Evolutionary conservation across 2,797 vertebrate species (phyloP).

Genomic region (Remorina albescens): DNA sequence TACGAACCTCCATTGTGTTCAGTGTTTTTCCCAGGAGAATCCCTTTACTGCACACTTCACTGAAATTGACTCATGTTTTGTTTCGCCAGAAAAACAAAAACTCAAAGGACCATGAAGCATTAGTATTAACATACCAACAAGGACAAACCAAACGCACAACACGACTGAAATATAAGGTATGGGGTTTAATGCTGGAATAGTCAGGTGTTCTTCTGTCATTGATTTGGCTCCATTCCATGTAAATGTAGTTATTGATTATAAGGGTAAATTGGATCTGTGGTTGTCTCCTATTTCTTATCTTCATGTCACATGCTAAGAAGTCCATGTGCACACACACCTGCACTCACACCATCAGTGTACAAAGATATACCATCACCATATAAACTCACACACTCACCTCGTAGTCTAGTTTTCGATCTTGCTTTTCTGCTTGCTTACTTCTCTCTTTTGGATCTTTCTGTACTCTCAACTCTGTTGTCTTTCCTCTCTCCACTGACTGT

Average conservation of each 20-base stretch:
- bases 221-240: slow-evolving; percentile 13
- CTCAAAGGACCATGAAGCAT: not conserved
- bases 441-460: slow-evolving; percentile 41
- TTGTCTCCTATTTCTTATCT: not conserved
- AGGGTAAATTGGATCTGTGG: slow-evolving; percentile 22
- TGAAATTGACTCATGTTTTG: slow-evolving; percentile 5
- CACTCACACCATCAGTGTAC: not conserved
- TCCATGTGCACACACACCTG: not conserved
- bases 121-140: slow-evolving; percentile 7
- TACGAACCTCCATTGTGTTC: slow-evolving; percentile 15
- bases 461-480: slow-evolving; percentile 65
- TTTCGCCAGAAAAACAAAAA: slow-evolving; percentile 3
- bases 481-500: slow-evolving; percentile 62
- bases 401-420: slow-evolving; percentile 6
- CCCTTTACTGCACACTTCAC: slow-evolving; percentile 14
- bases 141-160: not conserved
- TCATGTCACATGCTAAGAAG: slow-evolving; percentile 9
- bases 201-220: slow-evolving; percentile 10
- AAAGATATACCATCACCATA: slow-evolving; percentile 10
- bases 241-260: slow-evolving; percentile 42
- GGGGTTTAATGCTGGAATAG: not conserved
- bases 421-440: slow-evolving; percentile 34
- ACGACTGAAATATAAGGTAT: not conserved
- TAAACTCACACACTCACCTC: no score
- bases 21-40: slow-evolving; percentile 21